Conservation (phyloP, 2,113 vertebrate species). For the Hemiprocne comata region DNA sequence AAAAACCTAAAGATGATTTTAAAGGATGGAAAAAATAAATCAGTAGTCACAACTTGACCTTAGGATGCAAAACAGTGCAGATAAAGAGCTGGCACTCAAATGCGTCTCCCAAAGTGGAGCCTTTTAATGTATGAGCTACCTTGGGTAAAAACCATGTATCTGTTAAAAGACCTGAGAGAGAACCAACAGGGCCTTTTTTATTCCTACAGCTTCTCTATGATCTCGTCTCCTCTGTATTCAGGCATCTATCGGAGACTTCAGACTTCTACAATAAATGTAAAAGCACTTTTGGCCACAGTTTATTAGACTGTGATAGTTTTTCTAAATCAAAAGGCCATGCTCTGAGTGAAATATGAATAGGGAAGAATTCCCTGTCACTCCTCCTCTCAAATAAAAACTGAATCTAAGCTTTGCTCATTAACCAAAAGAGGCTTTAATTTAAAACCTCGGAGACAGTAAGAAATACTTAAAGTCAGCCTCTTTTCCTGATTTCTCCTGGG, state of each 20-base stretch:
- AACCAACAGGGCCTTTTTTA: background rate
- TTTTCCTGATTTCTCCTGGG: conserved; percentile 56
- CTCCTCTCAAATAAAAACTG: background rate
- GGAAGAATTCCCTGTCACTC: background rate
- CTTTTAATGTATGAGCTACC: background rate
- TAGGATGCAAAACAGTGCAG: background rate
- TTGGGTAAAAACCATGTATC: background rate
- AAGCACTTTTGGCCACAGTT: background rate
- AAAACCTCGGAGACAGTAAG: conserved; percentile 13
- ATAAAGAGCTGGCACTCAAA: background rate
- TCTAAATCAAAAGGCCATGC: background rate
- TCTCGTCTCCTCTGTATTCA: background rate
- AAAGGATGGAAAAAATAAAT: background rate
- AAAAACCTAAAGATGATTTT: background rate
- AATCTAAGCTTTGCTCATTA: conserved; percentile 30
- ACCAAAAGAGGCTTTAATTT: conserved; percentile 34
- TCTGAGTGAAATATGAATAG: background rate
- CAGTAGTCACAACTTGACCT: background rate
- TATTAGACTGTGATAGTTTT: background rate
- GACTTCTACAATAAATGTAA: background rate
- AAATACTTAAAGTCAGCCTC: conserved; percentile 40
- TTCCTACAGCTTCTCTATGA: background rate
- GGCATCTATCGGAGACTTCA: background rate
- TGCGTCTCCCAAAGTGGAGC: background rate
- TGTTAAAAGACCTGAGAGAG: background rate